phyloP scores from a whole-genome alignment of 1,140 invertebrate species.

The Steinernema feltiae region DNA sequence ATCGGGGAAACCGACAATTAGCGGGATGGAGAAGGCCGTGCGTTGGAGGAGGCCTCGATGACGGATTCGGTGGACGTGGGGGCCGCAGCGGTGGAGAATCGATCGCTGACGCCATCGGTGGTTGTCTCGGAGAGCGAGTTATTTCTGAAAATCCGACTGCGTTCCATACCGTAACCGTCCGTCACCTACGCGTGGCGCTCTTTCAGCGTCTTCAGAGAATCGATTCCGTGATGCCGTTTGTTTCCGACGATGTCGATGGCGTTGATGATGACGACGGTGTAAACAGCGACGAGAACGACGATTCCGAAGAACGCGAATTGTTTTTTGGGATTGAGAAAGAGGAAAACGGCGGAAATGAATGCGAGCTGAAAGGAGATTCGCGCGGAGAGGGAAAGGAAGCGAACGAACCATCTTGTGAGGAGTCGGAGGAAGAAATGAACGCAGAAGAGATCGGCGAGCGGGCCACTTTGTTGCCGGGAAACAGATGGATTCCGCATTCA shows the following conservation, averaged over 20 bases:
- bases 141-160: not conserved
- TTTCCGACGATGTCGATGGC: not conserved
- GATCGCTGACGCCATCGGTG: too few relatives aligned
- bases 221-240: not conserved
- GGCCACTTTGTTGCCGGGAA: not conserved
- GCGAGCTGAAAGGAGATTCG: not conserved
- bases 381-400: not conserved
- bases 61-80: not conserved
- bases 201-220: not conserved
- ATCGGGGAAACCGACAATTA: slow-evolving; percentile 3
- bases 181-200: not conserved
- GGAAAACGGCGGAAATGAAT: not conserved
- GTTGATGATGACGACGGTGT: slow-evolving; percentile 4
- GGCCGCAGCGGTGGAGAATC: not conserved
- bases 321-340: not conserved
- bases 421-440: not conserved
- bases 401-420: not conserved
- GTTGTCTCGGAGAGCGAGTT: too few relatives aligned
- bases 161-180: not conserved
- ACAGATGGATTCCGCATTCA: too few relatives aligned
- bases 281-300: not conserved
- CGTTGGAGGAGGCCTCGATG: not conserved
- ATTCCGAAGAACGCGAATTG: not conserved
- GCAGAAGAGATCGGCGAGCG: not conserved
- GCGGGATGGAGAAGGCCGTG: not conserved